Percentiles rank a stretch among this genome's conserved stretches.
Conservation (phyloP, 1,140 invertebrate genomes). For the Trichoplusia ni region DNA sequence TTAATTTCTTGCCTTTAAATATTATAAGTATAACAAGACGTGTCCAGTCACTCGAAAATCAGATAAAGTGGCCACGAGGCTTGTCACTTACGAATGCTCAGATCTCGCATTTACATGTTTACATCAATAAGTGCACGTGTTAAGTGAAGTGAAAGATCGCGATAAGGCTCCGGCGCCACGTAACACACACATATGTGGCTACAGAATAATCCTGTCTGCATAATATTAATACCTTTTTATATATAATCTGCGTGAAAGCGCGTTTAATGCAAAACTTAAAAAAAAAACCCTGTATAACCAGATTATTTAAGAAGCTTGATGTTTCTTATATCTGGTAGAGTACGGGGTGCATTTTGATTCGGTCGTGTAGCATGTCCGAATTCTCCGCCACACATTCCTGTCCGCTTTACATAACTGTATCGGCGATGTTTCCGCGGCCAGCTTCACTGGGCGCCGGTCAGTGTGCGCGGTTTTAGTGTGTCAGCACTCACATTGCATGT, state of each 20-base stretch:
- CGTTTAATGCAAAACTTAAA: background rate
- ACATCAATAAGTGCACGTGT: background rate
- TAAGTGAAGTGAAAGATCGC: conserved; percentile 3
- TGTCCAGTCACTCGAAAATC: too few relatives aligned
- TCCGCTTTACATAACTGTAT: conserved; percentile 22
- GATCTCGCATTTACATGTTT: background rate
- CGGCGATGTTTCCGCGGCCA: conserved; percentile 6
- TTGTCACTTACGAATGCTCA: background rate
- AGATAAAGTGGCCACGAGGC: background rate
- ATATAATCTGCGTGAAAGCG: background rate
- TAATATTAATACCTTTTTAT: conserved; percentile 17
- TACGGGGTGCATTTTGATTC: background rate
- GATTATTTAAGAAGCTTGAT: background rate
- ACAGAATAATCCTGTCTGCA: background rate
- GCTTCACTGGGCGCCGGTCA: background rate
- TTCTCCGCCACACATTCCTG: conserved; percentile 17
- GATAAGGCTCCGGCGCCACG: background rate
- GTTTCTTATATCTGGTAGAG: background rate
- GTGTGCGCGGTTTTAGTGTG: background rate
- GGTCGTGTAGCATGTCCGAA: conserved; percentile 10
- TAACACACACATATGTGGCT: background rate
- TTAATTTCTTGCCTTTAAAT: too few relatives aligned
- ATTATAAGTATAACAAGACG: too few relatives aligned
- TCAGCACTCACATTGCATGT: background rate
- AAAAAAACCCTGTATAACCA: background rate